A percentile compares a stretch with the other conserved stretches of the same genome.
Evolutionary conservation across 2,113 vertebrate species (phyloP).

Genomic region (Copsychus sechellarum): DNA sequence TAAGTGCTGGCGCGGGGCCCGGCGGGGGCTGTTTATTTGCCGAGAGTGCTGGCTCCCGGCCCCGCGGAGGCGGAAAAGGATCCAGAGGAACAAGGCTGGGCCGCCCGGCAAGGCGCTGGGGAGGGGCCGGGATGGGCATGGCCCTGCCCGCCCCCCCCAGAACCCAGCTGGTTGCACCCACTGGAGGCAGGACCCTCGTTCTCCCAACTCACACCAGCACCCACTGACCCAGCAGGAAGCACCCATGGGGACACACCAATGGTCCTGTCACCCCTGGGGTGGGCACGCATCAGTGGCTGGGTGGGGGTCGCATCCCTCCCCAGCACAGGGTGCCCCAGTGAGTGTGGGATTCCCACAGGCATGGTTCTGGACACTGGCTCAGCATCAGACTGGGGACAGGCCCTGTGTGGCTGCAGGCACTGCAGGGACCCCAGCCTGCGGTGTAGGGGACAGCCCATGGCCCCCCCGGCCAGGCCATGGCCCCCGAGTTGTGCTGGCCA

Average conservation of each 20-base stretch:
- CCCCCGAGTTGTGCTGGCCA: not conserved
- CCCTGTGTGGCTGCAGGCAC: rapidly evolving
- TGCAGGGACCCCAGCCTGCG: rapidly evolving
- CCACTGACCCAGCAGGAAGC: not conserved
- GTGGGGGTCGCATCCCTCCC: not conserved
- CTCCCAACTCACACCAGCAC: not conserved
- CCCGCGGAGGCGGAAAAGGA: slow-evolving; percentile 64
- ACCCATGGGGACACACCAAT: rapidly evolving
- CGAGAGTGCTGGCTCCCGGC: slow-evolving; percentile 54
- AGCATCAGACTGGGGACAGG: not conserved
- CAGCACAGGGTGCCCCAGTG: not conserved
- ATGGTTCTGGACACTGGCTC: rapidly evolving
- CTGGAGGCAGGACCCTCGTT: not conserved
- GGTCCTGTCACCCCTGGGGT: not conserved
- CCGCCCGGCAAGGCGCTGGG: slow-evolving; percentile 63
- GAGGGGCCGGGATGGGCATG: slow-evolving; percentile 11
- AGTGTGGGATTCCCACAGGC: not conserved
- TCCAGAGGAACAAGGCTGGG: slow-evolving; percentile 66
- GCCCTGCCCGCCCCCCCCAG: slow-evolving; percentile 3
- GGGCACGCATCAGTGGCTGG: not conserved
- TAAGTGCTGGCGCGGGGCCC: slow-evolving; percentile 46
- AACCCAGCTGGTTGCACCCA: not conserved
- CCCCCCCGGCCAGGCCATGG: not conserved
- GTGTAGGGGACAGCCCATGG: not conserved
- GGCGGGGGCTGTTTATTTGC: slow-evolving; percentile 65